Base-by-base conservation (phyloP, 35 echinoderm and acorn worm genomes). In the Lytechinus variegatus region DNA sequence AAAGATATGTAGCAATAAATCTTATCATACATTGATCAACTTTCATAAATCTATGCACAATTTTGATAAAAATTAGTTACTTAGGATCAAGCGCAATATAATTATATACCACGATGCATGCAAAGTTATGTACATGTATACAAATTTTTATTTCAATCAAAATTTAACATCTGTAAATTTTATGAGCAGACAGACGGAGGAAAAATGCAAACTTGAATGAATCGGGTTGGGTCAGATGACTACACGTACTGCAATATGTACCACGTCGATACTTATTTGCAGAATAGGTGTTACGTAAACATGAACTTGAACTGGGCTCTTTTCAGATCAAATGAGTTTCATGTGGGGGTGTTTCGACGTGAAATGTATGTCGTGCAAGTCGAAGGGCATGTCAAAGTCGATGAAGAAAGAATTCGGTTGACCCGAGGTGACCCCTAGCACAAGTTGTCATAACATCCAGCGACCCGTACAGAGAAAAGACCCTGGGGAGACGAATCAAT, bases 401-500 rank as follows among this genome's bases (percentile, higher is more conserved):
- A 16, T 79, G 66, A 14, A 79, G 66, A 79, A 79, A 79, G 66
- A 79, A 24, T 79, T 5, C 66, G n/a, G 19, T 4, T 90, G 88
- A 90, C 88, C 88, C 88, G 27, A 19, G 28, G 3, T 90, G 52
- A 90, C 88, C 88, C n/a, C 29, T 90, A 90, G 88, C 52, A 90
- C 88, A 90, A 90, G 88, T 90, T 90, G 88, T 90, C 88, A 90
- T 90, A 90, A 90, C 88, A 90, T 90, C 52, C 24, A 54, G 88
- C 88, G 88, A 90, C 88, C 88, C 88, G 88, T 90, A 54, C 28
- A 9, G 88, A 90, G 52, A 90, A 52, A 90, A 90, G 88, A 54
- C 29, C 88, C 88, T 10, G 88, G 9, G 52, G 88, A 90, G 88
- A 44, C 52, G 52, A 52, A 6, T n/a, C 88, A 44, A 12, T 9